Base-by-base conservation (phyloP, 1,140 invertebrate species). In the Leucophenga varia region DNA sequence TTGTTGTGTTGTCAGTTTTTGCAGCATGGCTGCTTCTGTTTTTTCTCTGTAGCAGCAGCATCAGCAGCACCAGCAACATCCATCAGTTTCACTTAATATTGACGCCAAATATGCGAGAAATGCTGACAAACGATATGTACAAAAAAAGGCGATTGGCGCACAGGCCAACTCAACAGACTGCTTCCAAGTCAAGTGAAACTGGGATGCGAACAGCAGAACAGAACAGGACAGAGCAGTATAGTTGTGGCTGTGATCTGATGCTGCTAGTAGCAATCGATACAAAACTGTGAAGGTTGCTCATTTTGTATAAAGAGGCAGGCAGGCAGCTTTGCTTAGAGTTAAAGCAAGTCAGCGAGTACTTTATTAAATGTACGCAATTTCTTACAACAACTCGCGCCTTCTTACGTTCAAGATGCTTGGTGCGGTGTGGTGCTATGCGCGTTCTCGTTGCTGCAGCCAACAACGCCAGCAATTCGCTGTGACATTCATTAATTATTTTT, bases 401-500 rank as follows among this genome's bases (percentile, higher is more conserved):
- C 31, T 19, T 34, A 30, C 31, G 20, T 45, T 45, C 25, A 43
- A 43, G 31, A 16, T 39, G 13, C 39, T 43, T 19, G 43, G 51
- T 53, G 43, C 31, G 48, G 40, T 48, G 32, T 39, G 20, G 21
- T 25, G 32, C 28, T 45, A 37, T 19, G n/a, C n/a, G n/a, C n/a
- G n/a, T n/a, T n/a, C n/a, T n/a, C n/a, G n/a, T n/a, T n/a, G 50
- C 46, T 22, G 35, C 3, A 34, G 49, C 43, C 47, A 35, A 20
- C 30, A 40, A 41, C 49, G 52, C 39, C 32, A 59, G 63, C 63
- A 67, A 65, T 70, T 70, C 61, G 65, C 65, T 69, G 61, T 69
- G 65, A 72, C 68, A 72, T 72, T 72, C 63, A 72, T 72, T 72
- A 72, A 72, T 72, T 72, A 72, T 72, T 71, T n/a, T 72, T 72